Base-by-base conservation (phyloP, 2,888 invertebrate genomes). In the Strigamia crassipes region DNA sequence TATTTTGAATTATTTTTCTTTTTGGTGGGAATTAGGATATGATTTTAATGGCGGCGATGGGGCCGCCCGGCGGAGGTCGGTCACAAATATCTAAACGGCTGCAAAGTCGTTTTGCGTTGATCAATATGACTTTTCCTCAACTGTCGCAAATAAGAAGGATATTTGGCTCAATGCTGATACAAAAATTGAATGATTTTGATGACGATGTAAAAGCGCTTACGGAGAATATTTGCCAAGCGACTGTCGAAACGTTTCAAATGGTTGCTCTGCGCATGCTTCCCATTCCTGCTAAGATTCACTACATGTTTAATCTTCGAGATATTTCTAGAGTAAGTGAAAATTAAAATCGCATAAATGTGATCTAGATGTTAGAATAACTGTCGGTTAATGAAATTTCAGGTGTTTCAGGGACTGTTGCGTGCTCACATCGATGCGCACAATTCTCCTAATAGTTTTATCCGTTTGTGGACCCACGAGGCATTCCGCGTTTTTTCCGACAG, bases 251-350 rank as follows among this genome's bases (percentile, higher is more conserved):
- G 84, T 96, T 94, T 87, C 91, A 92, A 85, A 90, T 91, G 84
- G 93, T 95, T 0, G 91, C 91, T 0, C 88, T 87, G 0, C 93
- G 92, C 86, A 92, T 96, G 89, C 88, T 96, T 66, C 96, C 96
- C 0, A 96, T 96, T 0, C 96, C 96, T 0, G 91, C 92, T 83
- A 96, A 96, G 88, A 94, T 94, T 87, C 96, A 96, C 88, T 96
- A 96, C 85, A 89, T 96, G 51, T 96, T 96, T 89, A 96, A 96
- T 88, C 88, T 96, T 85, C 89, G 96, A 84, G 96, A 96, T 86
- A 95, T 96, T 84, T 95, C 95, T 0, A 94, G 92, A 89, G 92
- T 96, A 38, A 80, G 8, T 82, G 13, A 77, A 56, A 13, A 61
- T 15, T n/a, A 42, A 38, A 34, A 78, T 38, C 10, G 21, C 81